Percentiles rank a stretch among this genome's conserved stretches.
Conservation (phyloP, 2,113 vertebrate species). For the Oncorhynchus tshawytscha region DNA sequence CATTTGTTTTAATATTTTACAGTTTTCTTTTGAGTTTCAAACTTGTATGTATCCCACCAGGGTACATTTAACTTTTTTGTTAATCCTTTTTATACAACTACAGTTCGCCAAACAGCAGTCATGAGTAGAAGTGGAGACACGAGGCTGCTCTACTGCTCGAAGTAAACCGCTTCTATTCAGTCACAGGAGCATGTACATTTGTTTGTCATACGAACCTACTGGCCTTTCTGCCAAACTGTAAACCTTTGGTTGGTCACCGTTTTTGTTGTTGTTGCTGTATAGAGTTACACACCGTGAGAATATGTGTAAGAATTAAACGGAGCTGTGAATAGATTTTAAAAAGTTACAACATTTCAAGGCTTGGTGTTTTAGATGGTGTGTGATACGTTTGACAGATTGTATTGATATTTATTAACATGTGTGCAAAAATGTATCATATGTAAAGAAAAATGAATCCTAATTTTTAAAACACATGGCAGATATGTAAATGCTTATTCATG, state of each 20-base stretch:
- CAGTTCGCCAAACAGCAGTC: slow-evolving; percentile 23
- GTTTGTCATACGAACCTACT: slow-evolving; percentile 27
- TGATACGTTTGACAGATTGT: slow-evolving; percentile 72
- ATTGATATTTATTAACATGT: slow-evolving; percentile 82
- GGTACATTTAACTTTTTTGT: slow-evolving; percentile 31
- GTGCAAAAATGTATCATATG: slow-evolving; percentile 80
- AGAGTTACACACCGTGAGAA: slow-evolving; percentile 41
- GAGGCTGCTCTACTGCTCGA: slow-evolving; percentile 11
- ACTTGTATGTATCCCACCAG: slow-evolving; percentile 41
- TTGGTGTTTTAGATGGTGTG: slow-evolving; percentile 65
- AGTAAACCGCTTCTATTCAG: slow-evolving; percentile 25
- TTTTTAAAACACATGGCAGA: slow-evolving; percentile 74
- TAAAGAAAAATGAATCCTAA: slow-evolving; percentile 77
- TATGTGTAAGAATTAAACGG: slow-evolving; percentile 58
- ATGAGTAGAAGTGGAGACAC: slow-evolving; percentile 11
- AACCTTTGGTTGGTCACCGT: slow-evolving; percentile 35
- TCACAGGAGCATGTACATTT: slow-evolving; percentile 21
- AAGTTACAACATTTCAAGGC: slow-evolving; percentile 57
- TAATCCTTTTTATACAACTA: slow-evolving; percentile 38
- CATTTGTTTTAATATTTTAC: slow-evolving; percentile 32
- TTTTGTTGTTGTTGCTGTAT: slow-evolving; percentile 36
- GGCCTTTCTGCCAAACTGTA: slow-evolving; percentile 47
- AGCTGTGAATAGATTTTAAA: slow-evolving; percentile 63
- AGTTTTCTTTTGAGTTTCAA: slow-evolving; percentile 25
- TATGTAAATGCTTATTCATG: slow-evolving; percentile 72